Evolutionary conservation across 2,797 vertebrate species (phyloP).

Genomic region (Galago senegalensis): DNA sequence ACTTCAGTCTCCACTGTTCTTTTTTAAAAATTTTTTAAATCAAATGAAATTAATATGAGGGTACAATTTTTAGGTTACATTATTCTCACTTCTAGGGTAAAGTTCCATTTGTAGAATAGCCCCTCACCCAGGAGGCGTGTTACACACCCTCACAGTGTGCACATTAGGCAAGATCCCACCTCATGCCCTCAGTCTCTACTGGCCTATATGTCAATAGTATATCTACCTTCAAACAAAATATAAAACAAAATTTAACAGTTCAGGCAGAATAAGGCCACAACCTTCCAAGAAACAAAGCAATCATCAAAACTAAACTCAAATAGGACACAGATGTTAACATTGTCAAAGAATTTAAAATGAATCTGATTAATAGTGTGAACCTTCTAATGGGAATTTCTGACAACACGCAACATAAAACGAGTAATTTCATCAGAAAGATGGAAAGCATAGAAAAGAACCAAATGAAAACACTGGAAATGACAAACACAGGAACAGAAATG

Average conservation of each 20-base stretch:
- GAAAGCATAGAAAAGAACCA: neutral
- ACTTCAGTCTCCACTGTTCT: neutral
- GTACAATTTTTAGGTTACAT: no score
- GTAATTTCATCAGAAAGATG: neutral
- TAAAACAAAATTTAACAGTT: neutral
- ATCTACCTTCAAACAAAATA: neutral
- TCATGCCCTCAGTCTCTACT: neutral
- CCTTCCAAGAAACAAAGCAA: neutral
- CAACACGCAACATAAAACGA: neutral
- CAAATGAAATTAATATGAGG: no score
- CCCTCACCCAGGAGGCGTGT: no score
- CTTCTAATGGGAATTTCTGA: neutral
- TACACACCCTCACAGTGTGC: no score
- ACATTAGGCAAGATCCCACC: no score
- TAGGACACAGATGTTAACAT: neutral
- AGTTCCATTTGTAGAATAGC: no score
- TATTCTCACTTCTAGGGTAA: no score
- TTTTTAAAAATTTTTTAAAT: no score
- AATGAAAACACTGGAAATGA: neutral
- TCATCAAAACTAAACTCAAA: neutral
- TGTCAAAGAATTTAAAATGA: neutral
- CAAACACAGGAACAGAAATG: neutral
- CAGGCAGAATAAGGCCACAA: neutral
- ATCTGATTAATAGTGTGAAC: neutral
- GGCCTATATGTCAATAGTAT: neutral